A percentile compares a stretch with the other conserved stretches of the same genome.
Evolutionary conservation across 2,113 vertebrate genomes (phyloP).

Genomic region (Caranx melampygus): DNA sequence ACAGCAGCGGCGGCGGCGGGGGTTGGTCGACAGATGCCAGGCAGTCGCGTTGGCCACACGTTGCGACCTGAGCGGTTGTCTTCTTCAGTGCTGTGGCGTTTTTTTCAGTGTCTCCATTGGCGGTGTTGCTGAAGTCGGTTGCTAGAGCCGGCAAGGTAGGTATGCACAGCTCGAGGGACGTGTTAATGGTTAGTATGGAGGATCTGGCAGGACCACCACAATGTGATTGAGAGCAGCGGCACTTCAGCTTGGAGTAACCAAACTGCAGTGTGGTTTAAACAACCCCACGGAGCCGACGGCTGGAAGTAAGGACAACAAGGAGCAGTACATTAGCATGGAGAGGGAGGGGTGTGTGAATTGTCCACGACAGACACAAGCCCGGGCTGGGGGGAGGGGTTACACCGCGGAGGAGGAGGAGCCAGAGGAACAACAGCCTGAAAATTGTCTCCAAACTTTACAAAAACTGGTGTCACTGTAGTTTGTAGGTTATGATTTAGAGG

Average conservation of each 20-base stretch:
- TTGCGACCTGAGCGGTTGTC: neutral
- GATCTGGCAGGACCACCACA: neutral
- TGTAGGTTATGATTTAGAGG: neutral
- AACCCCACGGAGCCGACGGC: slow-evolving; percentile 35
- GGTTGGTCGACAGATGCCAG: slow-evolving; percentile 35
- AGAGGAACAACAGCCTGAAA: slow-evolving; percentile 24
- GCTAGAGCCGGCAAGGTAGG: slow-evolving; percentile 50
- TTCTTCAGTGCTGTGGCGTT: neutral
- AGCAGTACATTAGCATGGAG: slow-evolving; percentile 52
- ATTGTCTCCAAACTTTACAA: slow-evolving; percentile 27
- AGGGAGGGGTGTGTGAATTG: slow-evolving; percentile 45
- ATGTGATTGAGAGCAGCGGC: slow-evolving; percentile 20
- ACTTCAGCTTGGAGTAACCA: slow-evolving; percentile 18
- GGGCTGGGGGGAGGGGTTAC: slow-evolving; percentile 52
- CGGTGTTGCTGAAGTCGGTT: slow-evolving; percentile 34
- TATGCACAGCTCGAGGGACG: slow-evolving; percentile 35
- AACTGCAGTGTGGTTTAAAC: slow-evolving; percentile 38
- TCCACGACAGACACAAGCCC: slow-evolving; percentile 14
- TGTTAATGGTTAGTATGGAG: slow-evolving; percentile 4
- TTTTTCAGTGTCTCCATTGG: neutral
- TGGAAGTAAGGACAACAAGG: slow-evolving; percentile 47
- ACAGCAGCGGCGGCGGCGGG: slow-evolving; percentile 3
- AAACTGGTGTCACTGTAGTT: neutral
- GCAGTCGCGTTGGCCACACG: slow-evolving; percentile 18
- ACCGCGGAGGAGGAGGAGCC: slow-evolving; percentile 64